phyloP scores from a whole-genome alignment of 2,797 vertebrate genomes.

The Odontamblyopus rebecca region DNA sequence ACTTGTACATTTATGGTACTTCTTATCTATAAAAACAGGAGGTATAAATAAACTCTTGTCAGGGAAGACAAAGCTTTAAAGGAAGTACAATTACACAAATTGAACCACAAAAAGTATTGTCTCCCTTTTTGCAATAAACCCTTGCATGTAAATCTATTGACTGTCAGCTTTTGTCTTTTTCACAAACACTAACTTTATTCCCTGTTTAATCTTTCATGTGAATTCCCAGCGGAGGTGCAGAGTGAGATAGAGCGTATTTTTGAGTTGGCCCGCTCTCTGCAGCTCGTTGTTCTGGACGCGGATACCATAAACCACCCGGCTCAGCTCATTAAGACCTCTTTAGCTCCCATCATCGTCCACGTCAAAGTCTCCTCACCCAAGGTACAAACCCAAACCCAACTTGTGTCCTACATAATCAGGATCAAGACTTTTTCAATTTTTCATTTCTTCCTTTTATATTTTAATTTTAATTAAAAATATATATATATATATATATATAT shows the following conservation, averaged over 20 bases:
- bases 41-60: too few relatives aligned
- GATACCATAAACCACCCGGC: slow-evolving; percentile 98
- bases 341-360: slow-evolving; percentile 96
- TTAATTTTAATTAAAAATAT: too few relatives aligned
- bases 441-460: too few relatives aligned
- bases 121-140: too few relatives aligned
- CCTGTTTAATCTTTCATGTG: slow-evolving; percentile 11
- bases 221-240: slow-evolving; percentile 89
- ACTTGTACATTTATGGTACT: too few relatives aligned
- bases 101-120: too few relatives aligned
- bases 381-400: slow-evolving; percentile 67
- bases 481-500: too few relatives aligned
- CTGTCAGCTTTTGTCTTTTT: neutral
- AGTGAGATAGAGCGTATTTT: slow-evolving; percentile 98
- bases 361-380: slow-evolving; percentile 98
- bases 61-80: too few relatives aligned
- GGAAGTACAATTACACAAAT: too few relatives aligned
- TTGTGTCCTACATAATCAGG: neutral
- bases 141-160: slow-evolving; percentile 11
- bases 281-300: slow-evolving; percentile 95
- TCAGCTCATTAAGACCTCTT: slow-evolving; percentile 96
- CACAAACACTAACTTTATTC: neutral
- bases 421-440: neutral
- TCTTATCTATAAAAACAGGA: too few relatives aligned
- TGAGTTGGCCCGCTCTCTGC: slow-evolving; percentile 93